Percentiles rank a stretch among this genome's conserved stretches.
Evolutionary conservation across 1,140 invertebrate genomes (phyloP).

Genomic region (Sesamia nonagrioides): DNA sequence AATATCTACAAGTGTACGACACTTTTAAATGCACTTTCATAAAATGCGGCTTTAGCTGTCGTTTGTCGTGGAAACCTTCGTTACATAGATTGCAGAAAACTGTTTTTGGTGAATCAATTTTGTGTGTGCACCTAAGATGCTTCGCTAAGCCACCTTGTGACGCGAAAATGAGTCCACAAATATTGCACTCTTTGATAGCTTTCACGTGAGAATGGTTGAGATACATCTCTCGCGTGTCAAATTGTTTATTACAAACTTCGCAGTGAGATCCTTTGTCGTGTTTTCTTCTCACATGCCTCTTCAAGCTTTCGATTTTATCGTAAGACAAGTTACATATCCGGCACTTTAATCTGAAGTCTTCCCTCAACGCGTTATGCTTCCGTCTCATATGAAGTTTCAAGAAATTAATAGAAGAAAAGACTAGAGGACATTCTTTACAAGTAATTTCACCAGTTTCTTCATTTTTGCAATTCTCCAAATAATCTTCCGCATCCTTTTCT

Average conservation of each 20-base stretch:
- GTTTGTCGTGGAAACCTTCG: constrained; percentile 77
- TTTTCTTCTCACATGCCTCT: constrained; percentile 79
- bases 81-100: constrained; percentile 77
- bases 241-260: constrained; percentile 78
- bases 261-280: constrained; percentile 76
- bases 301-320: constrained; percentile 80
- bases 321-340: constrained; percentile 81
- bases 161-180: constrained; percentile 81
- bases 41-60: constrained; percentile 78
- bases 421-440: constrained; percentile 76
- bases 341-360: constrained; percentile 79
- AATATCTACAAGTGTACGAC: constrained; percentile 76
- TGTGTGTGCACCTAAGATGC: constrained; percentile 78
- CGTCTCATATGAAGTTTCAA: constrained; percentile 81
- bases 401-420: constrained; percentile 77
- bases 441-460: constrained; percentile 75
- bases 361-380: constrained; percentile 79
- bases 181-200: constrained; percentile 71
- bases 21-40: constrained; percentile 81
- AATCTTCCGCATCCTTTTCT: constrained; percentile 50
- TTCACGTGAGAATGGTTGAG: constrained; percentile 77
- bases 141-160: constrained; percentile 76
- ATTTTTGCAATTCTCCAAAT: constrained; percentile 63
- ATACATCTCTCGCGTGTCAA: constrained; percentile 74
- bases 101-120: constrained; percentile 75